phyloP scores from a whole-genome alignment of 2,888 invertebrate species.

The Emmelina monodactyla region DNA sequence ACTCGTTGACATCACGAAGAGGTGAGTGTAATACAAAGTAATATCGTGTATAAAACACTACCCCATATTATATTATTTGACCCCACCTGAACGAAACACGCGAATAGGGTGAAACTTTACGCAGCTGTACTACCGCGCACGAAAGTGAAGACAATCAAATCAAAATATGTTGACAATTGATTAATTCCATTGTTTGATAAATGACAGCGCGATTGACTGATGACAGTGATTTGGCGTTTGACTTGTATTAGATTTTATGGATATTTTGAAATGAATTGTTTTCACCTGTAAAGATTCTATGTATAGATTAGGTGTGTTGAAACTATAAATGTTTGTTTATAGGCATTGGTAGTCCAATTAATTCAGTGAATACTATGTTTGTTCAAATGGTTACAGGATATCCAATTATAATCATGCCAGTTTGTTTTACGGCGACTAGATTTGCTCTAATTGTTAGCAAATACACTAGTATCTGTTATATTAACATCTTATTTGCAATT shows the following conservation, averaged over 20 bases:
- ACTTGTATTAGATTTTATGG: neutral
- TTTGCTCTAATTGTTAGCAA: too few species aligned
- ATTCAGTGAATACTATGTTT: too few species aligned
- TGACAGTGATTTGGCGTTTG: neutral
- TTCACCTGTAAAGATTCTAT: too few species aligned
- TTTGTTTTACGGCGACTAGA: too few species aligned
- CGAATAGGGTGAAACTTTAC: slow-evolving; percentile 14
- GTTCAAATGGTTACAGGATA: too few species aligned
- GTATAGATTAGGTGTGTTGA: too few species aligned
- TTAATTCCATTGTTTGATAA: slow-evolving; percentile 1
- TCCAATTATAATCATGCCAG: too few species aligned
- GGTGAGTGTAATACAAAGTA: slow-evolving; percentile 34
- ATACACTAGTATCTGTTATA: too few species aligned
- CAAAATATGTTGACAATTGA: slow-evolving; percentile 1
- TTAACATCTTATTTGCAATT: too few species aligned
- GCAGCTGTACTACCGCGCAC: neutral
- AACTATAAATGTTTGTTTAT: too few species aligned
- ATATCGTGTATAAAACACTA: slow-evolving; percentile 42
- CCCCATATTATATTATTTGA: neutral
- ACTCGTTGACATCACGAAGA: slow-evolving; percentile 18
- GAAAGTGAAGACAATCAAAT: neutral
- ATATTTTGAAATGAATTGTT: too few species aligned
- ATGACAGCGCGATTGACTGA: neutral
- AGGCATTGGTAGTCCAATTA: too few species aligned
- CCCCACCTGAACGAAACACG: slow-evolving; percentile 22